Evolutionary conservation across 2,888 invertebrate genomes (phyloP), one percentile per base, ranked within the genome.

Genomic region (Drosophila recens): DNA sequence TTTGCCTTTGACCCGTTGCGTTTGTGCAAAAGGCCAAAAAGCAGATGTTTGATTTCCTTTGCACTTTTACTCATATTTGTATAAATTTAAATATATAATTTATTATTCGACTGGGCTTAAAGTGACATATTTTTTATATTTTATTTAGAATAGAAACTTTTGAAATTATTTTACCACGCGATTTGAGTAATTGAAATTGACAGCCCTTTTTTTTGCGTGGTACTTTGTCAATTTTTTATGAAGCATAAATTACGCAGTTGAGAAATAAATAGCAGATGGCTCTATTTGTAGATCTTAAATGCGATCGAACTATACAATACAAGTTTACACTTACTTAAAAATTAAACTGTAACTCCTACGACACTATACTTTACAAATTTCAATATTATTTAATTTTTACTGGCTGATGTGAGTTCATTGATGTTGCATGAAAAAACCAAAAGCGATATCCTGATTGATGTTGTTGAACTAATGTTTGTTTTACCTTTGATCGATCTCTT

Each of bases 1-100:
- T 80, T 79, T 76, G 67, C 72, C 54, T 76, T 72, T 76, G 76
- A 68, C 51, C 58, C 58, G 45, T 53, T 72, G 52, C 40, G 23
- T 27, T 65, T 61, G 61, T 56, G 46, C 40, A 61, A 38, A 56
- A 49, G 42, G 46, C 49, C 53, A 64, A 59, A 49, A 58, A 57
- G 43, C 75, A 75, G 59, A 64, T 72, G 63, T 56, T 75, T 67
- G 51, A 48, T 62, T 72, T 66, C 56, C 56, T 48, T 57, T 59
- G 36, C 52, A 68, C 61, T 66, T 73, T 63, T 65, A 34, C 46
- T 42, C 42, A 42, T 57, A 67, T 71, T 67, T 75, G 49, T 58
- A 67, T 57, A 54, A 48, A 53, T 68, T 70, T 63, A 51, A 65
- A 79, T 27, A 27, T 62, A 49, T 63, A 40, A 68, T 49, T 59